These are phyloP conservation scores for Helicoverpa armigera DNA, from an alignment of 1,140 invertebrate genomes.

Conservation along the genomic window DNA sequence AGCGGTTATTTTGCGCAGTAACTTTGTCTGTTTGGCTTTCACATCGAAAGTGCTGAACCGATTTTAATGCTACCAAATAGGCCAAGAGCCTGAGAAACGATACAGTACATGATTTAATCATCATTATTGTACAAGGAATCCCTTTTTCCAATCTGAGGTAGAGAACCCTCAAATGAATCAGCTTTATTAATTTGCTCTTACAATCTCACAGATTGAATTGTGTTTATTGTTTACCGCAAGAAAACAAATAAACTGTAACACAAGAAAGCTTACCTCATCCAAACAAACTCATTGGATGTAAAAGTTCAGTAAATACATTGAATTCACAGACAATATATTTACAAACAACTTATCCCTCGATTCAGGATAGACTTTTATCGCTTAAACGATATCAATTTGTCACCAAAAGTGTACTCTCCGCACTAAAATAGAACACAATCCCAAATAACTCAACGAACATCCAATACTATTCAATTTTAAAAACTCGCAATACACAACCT, in stretches of 20 bases:
- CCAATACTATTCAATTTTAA: slow-evolving; percentile 47
- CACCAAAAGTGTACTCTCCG: slow-evolving; percentile 40
- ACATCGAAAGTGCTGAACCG: too few species aligned
- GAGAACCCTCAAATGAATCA: too few species aligned
- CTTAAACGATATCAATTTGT: slow-evolving; percentile 47
- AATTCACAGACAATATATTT: slow-evolving; percentile 35
- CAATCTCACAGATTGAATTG: too few species aligned
- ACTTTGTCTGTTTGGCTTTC: too few species aligned
- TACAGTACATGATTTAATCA: too few species aligned
- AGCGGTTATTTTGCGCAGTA: not conserved
- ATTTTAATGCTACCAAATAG: too few species aligned
- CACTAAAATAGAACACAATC: slow-evolving; percentile 49
- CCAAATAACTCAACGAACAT: slow-evolving; percentile 43
- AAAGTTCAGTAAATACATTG: slow-evolving; percentile 29
- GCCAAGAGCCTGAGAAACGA: too few species aligned
- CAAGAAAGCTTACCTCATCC: slow-evolving; percentile 4
- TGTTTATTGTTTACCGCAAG: too few species aligned
- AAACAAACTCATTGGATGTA: slow-evolving; percentile 29
- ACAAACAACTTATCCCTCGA: slow-evolving; percentile 43
- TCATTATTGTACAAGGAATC: too few species aligned
- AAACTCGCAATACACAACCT: not conserved
- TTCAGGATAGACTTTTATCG: slow-evolving; percentile 40
- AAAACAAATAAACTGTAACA: slow-evolving; percentile 1
- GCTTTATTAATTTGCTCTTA: too few species aligned
- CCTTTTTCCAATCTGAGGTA: too few species aligned